Evolutionary conservation across 2,888 invertebrate species (phyloP).

Genomic region (Drosophila colorata): DNA sequence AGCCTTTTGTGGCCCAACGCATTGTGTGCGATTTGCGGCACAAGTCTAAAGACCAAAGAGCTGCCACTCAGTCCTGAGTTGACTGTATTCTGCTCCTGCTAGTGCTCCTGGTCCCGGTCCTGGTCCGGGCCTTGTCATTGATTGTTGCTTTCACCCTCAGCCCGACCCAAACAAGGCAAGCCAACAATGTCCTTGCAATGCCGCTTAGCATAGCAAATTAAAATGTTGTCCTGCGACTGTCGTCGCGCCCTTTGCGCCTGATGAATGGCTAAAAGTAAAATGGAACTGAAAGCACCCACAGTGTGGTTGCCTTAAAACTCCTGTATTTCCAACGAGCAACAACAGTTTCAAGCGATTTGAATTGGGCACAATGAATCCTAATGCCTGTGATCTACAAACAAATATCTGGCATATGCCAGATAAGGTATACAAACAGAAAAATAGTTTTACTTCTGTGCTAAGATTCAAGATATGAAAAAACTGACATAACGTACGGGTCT

Average conservation of each 20-base stretch:
- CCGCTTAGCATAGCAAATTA: slow-evolving; percentile 65
- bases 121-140: slow-evolving; percentile 31
- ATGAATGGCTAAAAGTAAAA: slow-evolving; percentile 46
- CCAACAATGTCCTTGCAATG: slow-evolving; percentile 37
- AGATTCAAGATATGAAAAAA: no score
- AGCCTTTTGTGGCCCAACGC: slow-evolving; percentile 44
- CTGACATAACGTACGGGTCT: no score
- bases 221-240: slow-evolving; percentile 51
- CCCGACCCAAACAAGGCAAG: slow-evolving; percentile 12
- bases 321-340: slow-evolving; percentile 4
- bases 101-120: neutral
- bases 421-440: neutral
- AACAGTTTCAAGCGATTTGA: slow-evolving; percentile 6
- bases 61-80: slow-evolving; percentile 10
- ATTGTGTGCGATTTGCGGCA: slow-evolving; percentile 49
- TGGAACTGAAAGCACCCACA: slow-evolving; percentile 56
- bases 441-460: neutral
- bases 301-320: slow-evolving; percentile 12
- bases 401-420: neutral
- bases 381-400: neutral
- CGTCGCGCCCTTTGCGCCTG: slow-evolving; percentile 33
- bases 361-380: neutral
- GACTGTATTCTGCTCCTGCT: slow-evolving; percentile 12
- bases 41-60: slow-evolving; percentile 27
- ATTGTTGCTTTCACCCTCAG: slow-evolving; percentile 39